Evolutionary conservation across 2,797 vertebrate species (phyloP), one percentile per base, ranked within the genome.

Genomic region (Phrynocephalus guinanensis): DNA sequence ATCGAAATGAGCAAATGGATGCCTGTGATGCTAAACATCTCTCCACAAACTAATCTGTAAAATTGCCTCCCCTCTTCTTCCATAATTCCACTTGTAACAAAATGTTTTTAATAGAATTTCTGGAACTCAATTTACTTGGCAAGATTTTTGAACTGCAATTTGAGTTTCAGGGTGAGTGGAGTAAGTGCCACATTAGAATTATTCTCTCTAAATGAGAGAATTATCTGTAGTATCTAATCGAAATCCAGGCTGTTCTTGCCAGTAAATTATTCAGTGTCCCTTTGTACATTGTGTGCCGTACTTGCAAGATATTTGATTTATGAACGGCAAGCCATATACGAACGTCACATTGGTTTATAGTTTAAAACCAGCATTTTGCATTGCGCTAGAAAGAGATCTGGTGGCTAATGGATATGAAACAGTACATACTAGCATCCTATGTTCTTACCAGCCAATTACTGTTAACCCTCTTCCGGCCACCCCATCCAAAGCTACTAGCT

Each of bases 211-310:
- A 86, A 85, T 91, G 88, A 83, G 89, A 84, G n/a, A 84, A 30
- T 68, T 88, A 88, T 80, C 20, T 89, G 82, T 76, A 89, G 84
- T 86, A 90, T 84, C 79, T 83, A 84, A 82, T 90, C 48, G 78
- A 94, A 95, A 92, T 91, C 89, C 63, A 91, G 92, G 38, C 67
- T 90, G 70, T 76, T 89, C 75, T 52, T 88, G 72, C 24, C 73
- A 86, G 88, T 84, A 77, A 86, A 92, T 87, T 82, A 76, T 60
- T 76, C 30, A 87, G 30, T 83, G 50, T 10, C 44, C 38, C 63
- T 83, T 77, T 63, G 50, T 30, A n/a, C 26, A 71, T 79, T 71
- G 44, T 60, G 13, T 44, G 11, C 66, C 10, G 26, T 79, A 8
- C 67, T 78, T 9, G 26, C 66, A 75, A 83, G 56, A 52, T 60